Evolutionary conservation across 2,888 invertebrate genomes (phyloP).

Genomic region (Cryptus viduatorius): DNA sequence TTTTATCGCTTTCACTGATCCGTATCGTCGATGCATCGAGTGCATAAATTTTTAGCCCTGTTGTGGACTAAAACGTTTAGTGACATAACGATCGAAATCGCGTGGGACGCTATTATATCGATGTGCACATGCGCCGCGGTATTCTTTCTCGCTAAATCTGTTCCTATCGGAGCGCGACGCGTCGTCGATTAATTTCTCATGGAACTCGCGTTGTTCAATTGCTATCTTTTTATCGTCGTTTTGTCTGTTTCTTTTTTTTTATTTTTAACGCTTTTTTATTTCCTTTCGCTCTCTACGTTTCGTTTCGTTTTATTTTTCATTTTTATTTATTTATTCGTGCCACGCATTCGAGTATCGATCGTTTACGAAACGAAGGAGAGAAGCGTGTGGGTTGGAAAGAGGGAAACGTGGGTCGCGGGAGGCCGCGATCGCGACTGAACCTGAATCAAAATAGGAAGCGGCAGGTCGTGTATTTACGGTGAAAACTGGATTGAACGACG

Average conservation of each 20-base stretch:
- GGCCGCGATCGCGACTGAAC: constrained; percentile 5
- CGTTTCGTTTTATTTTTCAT: constrained; percentile 5
- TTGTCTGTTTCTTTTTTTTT: not conserved
- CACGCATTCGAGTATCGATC: constrained; percentile 34
- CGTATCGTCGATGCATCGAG: constrained; percentile 29
- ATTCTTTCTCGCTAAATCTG: constrained; percentile 22
- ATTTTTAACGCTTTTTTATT: not conserved
- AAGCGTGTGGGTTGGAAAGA: not conserved
- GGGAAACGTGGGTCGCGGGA: not conserved
- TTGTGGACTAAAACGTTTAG: constrained; percentile 16
- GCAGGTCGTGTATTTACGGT: constrained; percentile 28
- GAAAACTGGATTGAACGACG: constrained; percentile 40
- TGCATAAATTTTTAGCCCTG: not conserved
- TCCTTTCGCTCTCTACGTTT: constrained; percentile 14
- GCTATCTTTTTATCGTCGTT: constrained; percentile 3
- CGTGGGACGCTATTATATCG: constrained; percentile 13
- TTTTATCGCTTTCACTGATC: constrained; percentile 23
- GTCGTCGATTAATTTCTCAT: constrained; percentile 34
- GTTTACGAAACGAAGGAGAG: not conserved
- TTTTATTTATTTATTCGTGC: constrained; percentile 15
- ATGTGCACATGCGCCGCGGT: constrained; percentile 6
- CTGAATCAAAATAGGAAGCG: constrained; percentile 35
- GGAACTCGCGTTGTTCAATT: constrained; percentile 9
- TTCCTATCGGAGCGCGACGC: constrained; percentile 2
- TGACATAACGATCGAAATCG: constrained; percentile 21